Evolutionary conservation across 1,140 invertebrate genomes (phyloP).

Genomic region (Bicyclus anynana): DNA sequence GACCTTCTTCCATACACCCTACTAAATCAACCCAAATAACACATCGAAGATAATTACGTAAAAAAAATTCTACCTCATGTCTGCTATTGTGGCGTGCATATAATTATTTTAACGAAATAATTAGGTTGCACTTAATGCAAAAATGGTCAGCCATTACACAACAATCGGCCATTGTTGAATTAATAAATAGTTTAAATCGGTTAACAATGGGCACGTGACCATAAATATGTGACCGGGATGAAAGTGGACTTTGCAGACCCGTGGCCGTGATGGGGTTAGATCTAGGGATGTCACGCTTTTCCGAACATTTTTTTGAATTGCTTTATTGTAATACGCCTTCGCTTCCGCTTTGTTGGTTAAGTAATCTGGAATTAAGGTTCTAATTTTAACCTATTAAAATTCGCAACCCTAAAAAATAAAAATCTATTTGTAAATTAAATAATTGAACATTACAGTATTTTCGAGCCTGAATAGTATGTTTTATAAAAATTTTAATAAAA

Average conservation of each 20-base stretch:
- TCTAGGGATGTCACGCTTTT: no score
- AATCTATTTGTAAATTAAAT: no score
- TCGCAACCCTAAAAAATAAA: no score
- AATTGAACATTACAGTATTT: no score
- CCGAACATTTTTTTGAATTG: no score
- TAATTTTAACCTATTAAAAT: no score
- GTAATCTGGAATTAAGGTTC: no score
- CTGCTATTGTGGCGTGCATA: conserved; percentile 24
- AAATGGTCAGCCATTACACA: conserved; percentile 49
- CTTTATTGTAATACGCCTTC: no score
- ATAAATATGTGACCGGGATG: conserved; percentile 42
- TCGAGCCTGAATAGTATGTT: no score
- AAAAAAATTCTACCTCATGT: conserved; percentile 21
- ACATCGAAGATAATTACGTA: conserved; percentile 31
- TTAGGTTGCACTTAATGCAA: conserved; percentile 42
- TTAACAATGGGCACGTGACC: conserved; percentile 53
- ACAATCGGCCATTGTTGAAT: conserved; percentile 48
- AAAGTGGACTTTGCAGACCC: conserved; percentile 25
- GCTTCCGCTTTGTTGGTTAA: no score
- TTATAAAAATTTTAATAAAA: no score
- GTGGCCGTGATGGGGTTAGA: conserved; percentile 33
- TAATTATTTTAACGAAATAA: conserved; percentile 59
- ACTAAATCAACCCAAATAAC: conserved; percentile 11
- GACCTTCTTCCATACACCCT: conserved; percentile 10
- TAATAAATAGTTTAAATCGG: conserved; percentile 44